A percentile compares a stretch with the other conserved stretches of the same genome.
These are phyloP conservation scores for Rhynchophorus ferrugineus DNA, from an alignment of 1,140 invertebrate genomes.

Conservation along the genomic window DNA sequence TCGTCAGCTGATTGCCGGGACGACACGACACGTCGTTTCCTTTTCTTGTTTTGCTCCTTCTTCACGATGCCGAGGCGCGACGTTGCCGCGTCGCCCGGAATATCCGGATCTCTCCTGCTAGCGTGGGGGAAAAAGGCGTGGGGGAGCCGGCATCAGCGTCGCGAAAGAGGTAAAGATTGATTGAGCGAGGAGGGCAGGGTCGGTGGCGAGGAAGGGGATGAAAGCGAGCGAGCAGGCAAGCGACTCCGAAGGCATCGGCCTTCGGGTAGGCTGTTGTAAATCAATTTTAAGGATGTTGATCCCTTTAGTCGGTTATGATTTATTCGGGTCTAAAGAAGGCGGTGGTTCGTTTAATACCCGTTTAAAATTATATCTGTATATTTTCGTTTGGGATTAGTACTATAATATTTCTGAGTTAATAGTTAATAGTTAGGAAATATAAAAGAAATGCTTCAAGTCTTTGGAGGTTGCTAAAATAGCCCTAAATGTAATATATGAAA, in stretches of 20 bases:
- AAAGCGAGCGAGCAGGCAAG: no score
- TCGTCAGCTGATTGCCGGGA: background rate
- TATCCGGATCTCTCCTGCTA: background rate
- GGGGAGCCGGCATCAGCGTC: background rate
- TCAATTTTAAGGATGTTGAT: conserved; percentile 7
- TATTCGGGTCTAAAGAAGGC: no score
- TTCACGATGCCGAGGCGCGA: background rate
- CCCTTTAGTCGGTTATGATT: no score
- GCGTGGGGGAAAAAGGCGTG: background rate
- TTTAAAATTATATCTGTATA: no score
- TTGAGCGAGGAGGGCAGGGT: background rate
- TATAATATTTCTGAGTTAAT: no score
- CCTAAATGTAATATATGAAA: no score
- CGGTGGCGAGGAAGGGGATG: no score
- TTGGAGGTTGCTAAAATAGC: no score
- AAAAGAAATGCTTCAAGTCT: no score
- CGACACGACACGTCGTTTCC: background rate
- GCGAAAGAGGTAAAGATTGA: background rate
- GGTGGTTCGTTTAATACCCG: no score
- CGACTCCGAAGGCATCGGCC: conserved; percentile 6
- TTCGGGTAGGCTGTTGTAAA: conserved; percentile 11
- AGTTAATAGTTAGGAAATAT: no score
- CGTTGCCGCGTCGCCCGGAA: background rate
- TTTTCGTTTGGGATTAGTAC: no score
- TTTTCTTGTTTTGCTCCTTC: background rate